Conservation (phyloP, 2,797 vertebrate species). For the Xiphophorus birchmanni region DNA sequence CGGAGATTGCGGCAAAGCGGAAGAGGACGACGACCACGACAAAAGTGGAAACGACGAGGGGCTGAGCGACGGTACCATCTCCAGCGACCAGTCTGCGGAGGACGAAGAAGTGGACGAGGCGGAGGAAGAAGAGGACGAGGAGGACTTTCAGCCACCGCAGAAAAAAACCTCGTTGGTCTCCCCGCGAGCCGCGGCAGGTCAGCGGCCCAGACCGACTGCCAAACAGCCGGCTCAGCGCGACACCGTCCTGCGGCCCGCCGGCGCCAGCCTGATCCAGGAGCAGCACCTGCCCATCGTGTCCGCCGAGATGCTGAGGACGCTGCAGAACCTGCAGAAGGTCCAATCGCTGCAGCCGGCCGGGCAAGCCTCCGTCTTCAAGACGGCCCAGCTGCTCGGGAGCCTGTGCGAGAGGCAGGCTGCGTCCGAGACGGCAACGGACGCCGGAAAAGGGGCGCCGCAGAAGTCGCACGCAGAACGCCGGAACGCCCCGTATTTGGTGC, state of each 20-base stretch:
- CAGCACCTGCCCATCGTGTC: constrained; percentile 85
- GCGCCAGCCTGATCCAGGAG: constrained; percentile 85
- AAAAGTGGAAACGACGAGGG: constrained; percentile 61
- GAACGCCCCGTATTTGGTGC: constrained; percentile 85
- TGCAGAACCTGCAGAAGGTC: constrained; percentile 87
- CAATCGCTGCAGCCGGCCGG: constrained; percentile 83
- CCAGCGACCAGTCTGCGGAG: constrained; percentile 76
- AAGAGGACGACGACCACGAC: constrained; percentile 57
- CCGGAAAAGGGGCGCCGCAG: constrained; percentile 36
- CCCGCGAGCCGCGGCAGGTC: constrained; percentile 57
- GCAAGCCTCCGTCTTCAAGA: constrained; percentile 91
- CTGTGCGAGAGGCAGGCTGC: constrained; percentile 84
- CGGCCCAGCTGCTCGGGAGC: constrained; percentile 89
- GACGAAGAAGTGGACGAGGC: neutral
- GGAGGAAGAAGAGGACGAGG: constrained; percentile 53
- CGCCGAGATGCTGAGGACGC: constrained; percentile 90
- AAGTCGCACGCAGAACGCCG: constrained; percentile 73
- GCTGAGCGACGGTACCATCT: constrained; percentile 80
- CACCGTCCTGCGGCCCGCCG: constrained; percentile 71
- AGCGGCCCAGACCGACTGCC: constrained; percentile 49
- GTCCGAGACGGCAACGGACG: constrained; percentile 45
- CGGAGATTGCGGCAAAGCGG: constrained; percentile 73
- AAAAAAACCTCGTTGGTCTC: constrained; percentile 71
- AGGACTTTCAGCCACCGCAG: constrained; percentile 60
- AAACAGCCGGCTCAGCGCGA: constrained; percentile 46